Base-by-base conservation (phyloP, 1,140 invertebrate genomes). In the Augochlora pura region DNA sequence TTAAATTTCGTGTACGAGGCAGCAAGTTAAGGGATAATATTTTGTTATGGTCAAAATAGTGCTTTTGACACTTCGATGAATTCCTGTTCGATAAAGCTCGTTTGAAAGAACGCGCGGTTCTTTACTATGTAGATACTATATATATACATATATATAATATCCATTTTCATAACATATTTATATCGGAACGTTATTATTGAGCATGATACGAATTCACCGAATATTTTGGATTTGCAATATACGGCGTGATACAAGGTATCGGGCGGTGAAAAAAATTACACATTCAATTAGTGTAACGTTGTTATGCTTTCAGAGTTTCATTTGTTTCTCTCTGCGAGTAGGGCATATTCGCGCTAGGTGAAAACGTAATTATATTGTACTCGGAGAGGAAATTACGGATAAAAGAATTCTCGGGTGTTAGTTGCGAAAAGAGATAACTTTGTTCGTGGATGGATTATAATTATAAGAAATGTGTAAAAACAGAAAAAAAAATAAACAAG, bases 331-430 rank as follows among this genome's bases (percentile, higher is more conserved):
- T 12, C 1, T 16, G 1, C 2, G 23, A 52, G 1, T 16, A 23
- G 8, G 21, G 12, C 12, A 57, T 18, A 42, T 42, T 23, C n/a
- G 5, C n/a, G 25, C 14, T 42, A 14, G 10, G 25, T 21, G 49
- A 54, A 21, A 54, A 18, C 16, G 49, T 6, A 3, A 32, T 21
- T 18, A 18, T 4, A 25, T 66, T 57, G 23, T 66, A 63, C 27
- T 18, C 32, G 23, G 0, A 2, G 18, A 68, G 42, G 68, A 23
- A 72, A 78, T 72, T 59, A 78, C 16, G 69, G 49, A 46, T 18
- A 46, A 78, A 72, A 72, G 76, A 16, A 71, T 65, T 78, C 38
- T 65, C 38, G 46, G 23, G 72, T 65, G 23, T 78, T 72, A 46
- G 8, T 62, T 25, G 42, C 23, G 21, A 7, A 27, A n/a, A 54